Base-by-base conservation (phyloP, 2,888 invertebrate genomes). In the Lycophotia porphyrea region DNA sequence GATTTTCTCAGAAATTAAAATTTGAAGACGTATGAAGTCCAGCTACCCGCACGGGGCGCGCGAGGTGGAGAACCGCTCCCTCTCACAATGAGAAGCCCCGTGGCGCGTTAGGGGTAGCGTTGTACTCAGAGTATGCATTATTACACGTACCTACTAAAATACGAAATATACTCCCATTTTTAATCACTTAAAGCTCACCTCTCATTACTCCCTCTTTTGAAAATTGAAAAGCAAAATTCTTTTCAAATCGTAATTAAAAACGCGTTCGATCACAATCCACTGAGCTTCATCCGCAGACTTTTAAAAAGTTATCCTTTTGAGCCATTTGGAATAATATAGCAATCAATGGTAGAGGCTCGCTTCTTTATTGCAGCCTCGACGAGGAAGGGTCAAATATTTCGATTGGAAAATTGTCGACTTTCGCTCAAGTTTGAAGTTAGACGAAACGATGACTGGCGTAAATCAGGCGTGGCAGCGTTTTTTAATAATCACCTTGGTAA, bases 321-420 rank as follows among this genome's bases (percentile, higher is more conserved):
- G 52, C 18, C 21, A 34, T 69, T 78, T 68, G 42, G 67, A 71
- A 70, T 75, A 79, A 79, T 72, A 76, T 73, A 84, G 77, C 74
- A 73, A 80, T 86, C 78, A 86, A 76, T 82, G 65, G 15, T 42
- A 68, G 69, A 67, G 75, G 67, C 24, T 68, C 66, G 68, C 55
- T 61, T 76, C 82, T 87, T 77, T 80, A 83, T 81, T 74, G 81
- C 75, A 72, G 58, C 64, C 69, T 69, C 63, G 64, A 64, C 65
- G 67, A 60, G 82, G 52, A 88, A 88, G 80, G 87, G 88, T 87
- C 88, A 86, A 79, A 80, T 65, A 81, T 85, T 71, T 82, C 86
- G 76, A 85, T 82, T 81, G 79, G 65, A 76, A 88, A 88, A 88
- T 85, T 85, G 85, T 80, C 84, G 84, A 85, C 78, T 87, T 83